These are phyloP conservation scores for Liopterus haemorrhoidalis DNA, from an alignment of 2,888 invertebrate species.

Conservation along the genomic window DNA sequence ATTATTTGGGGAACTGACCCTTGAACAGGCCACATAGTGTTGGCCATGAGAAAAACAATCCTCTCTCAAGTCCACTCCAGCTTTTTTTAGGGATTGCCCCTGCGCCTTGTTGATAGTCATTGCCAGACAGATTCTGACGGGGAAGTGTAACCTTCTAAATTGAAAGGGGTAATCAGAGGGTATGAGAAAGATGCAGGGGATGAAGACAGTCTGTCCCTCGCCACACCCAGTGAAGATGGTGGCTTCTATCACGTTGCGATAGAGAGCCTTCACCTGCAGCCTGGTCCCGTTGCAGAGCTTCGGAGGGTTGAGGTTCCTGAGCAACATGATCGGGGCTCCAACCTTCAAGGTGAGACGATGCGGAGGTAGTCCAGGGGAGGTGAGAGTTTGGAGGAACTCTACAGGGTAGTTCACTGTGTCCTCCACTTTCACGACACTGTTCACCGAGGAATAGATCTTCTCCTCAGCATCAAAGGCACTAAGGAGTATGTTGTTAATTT, in stretches of 20 bases:
- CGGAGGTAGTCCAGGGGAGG: conserved; percentile 27
- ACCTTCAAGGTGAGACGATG: conserved; percentile 26
- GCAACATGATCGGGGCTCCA: conserved; percentile 29
- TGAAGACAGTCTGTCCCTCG: conserved; percentile 27
- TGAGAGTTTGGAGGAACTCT: conserved; percentile 24
- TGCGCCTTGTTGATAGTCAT: conserved; percentile 34
- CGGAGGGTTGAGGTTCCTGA: conserved; percentile 32
- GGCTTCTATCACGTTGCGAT: conserved; percentile 25
- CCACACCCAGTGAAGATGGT: conserved; percentile 12
- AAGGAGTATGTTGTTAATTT: background rate
- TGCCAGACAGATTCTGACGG: conserved; percentile 35
- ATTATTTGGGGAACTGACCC: no score
- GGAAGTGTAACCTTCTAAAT: conserved; percentile 33
- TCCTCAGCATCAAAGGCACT: no score
- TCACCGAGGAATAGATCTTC: conserved; percentile 17
- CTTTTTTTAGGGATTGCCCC: conserved; percentile 34
- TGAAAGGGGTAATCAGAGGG: conserved; percentile 27
- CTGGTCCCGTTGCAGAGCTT: conserved; percentile 33
- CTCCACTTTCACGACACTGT: conserved; percentile 16
- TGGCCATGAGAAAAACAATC: no score
- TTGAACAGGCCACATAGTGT: conserved; percentile 25
- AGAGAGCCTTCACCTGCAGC: conserved; percentile 25
- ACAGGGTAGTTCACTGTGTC: conserved; percentile 18
- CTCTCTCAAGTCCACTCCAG: conserved; percentile 15
- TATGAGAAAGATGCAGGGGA: conserved; percentile 33